phyloP scores from a whole-genome alignment of 2,888 invertebrate species.

The Polylopha cassiicola region DNA sequence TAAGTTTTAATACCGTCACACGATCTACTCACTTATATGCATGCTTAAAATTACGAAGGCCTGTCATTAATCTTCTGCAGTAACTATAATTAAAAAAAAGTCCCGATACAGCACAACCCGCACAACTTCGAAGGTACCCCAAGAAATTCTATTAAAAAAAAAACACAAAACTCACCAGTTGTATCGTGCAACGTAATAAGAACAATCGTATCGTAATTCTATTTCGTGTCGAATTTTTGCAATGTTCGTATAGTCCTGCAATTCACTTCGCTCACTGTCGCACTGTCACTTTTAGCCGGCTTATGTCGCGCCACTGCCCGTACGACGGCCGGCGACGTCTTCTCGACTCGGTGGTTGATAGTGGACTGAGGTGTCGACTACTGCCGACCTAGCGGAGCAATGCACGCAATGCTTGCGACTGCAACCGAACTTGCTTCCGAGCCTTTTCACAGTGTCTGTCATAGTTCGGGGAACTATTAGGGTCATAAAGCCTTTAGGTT shows the following conservation, averaged over 20 bases:
- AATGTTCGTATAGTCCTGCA: constrained; percentile 34
- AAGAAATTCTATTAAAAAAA: constrained; percentile 5
- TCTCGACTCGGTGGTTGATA: constrained; percentile 51
- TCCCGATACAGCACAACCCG: too few species aligned
- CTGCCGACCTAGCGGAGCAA: constrained; percentile 15
- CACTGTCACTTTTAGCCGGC: constrained; percentile 68
- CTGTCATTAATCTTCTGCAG: too few species aligned
- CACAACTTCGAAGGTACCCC: too few species aligned
- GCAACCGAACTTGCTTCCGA: constrained; percentile 15
- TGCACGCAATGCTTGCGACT: constrained; percentile 13
- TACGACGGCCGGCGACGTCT: constrained; percentile 47
- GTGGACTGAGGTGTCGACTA: constrained; percentile 48
- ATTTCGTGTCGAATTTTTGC: constrained; percentile 44
- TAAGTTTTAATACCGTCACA: too few species aligned
- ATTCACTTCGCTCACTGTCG: constrained; percentile 62
- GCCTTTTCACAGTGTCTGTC: constrained; percentile 5
- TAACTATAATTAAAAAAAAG: too few species aligned
- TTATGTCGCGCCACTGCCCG: constrained; percentile 51
- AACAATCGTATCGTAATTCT: constrained; percentile 42
- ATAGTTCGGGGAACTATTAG: too few species aligned
- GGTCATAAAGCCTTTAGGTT: too few species aligned
- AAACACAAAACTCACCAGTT: constrained; percentile 41
- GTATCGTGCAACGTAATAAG: constrained; percentile 51
- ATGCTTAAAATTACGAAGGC: too few species aligned
- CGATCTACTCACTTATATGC: too few species aligned